Percentiles rank a stretch among this genome's conserved stretches.
Evolutionary conservation across 2,113 vertebrate species (phyloP).

Genomic region (Nanorana parkeri): DNA sequence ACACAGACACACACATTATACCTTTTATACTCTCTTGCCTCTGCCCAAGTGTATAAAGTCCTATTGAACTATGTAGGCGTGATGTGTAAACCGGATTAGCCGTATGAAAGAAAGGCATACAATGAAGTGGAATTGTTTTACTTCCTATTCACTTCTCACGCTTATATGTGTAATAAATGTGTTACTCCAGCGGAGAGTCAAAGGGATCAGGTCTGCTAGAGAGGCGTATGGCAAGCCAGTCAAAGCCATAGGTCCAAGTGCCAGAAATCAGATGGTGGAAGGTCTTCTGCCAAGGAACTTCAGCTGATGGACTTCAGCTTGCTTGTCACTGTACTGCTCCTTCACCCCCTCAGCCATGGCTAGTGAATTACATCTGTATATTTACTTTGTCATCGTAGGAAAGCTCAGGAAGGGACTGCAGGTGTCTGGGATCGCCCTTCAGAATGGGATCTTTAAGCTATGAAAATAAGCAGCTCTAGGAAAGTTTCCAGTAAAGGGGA

Average conservation of each 20-base stretch:
- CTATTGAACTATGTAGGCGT: constrained; percentile 81
- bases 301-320: no score
- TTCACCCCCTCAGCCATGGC: no score
- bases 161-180: constrained; percentile 84
- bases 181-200: constrained; percentile 79
- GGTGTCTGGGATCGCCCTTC: neutral
- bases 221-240: constrained; percentile 29
- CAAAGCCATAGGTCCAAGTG: neutral
- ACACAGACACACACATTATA: constrained; percentile 59
- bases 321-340: no score
- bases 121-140: constrained; percentile 83
- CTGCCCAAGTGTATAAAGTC: constrained; percentile 78
- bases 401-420: neutral
- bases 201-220: constrained; percentile 71
- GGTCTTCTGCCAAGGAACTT: neutral
- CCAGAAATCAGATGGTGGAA: neutral
- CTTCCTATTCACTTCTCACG: constrained; percentile 82
- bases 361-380: neutral
- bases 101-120: constrained; percentile 82
- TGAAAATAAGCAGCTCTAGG: neutral
- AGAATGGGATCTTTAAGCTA: neutral
- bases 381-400: neutral
- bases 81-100: constrained; percentile 86
- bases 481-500: neutral
- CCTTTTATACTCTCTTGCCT: constrained; percentile 78